Evolutionary conservation across 2,797 vertebrate species (phyloP), one percentile per base, ranked within the genome.

Genomic region (Acropternis orthonyx): DNA sequence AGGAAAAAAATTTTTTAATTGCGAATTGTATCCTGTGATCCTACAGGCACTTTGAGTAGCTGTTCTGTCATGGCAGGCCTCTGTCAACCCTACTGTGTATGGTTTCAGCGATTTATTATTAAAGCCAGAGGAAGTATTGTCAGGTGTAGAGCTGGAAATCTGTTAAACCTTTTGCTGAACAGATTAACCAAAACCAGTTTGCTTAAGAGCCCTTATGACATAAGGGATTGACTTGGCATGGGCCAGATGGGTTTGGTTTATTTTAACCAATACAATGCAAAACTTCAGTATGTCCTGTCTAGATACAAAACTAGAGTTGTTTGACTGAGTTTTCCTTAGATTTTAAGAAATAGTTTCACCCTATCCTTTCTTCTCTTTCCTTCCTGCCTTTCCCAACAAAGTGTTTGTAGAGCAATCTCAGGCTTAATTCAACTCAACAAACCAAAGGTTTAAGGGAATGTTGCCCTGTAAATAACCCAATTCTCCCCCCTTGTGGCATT

Each of bases 401-500:
- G 6, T 1, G 4, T 73, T 14, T 44, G 22, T 41, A 56, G 28
- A 49, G 11, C 6, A 73, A 54, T 37, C 17, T 67, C 51, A 34
- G 41, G 28, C 24, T 66, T 67, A 72, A 63, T 43, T 26, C 5
- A 2, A 58, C 51, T 14, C 56, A 59, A 41, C 28, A 77, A 93
- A 68, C 7, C 12, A 66, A 62, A 36, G 6, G 3, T 28, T 74
- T 20, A 67, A 89, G 49, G 14, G 26, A 92, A 79, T 43, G 9
- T 27, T 59, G 68, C 44, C 67, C 37, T 89, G 22, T 67, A 85
- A 92, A 73, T 58, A 91, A 95, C 26, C 73, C 48, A 27, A 77
- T 92, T 96, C 81, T 97, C 91, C 85, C 84, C 81, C 81, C 84
- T 94, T 71, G 91, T 93, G 93, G 91, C 78, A 91, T 62, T 91